Evolutionary conservation across 2,113 vertebrate species (phyloP).

Genomic region (Myrmecophaga tridactyla): DNA sequence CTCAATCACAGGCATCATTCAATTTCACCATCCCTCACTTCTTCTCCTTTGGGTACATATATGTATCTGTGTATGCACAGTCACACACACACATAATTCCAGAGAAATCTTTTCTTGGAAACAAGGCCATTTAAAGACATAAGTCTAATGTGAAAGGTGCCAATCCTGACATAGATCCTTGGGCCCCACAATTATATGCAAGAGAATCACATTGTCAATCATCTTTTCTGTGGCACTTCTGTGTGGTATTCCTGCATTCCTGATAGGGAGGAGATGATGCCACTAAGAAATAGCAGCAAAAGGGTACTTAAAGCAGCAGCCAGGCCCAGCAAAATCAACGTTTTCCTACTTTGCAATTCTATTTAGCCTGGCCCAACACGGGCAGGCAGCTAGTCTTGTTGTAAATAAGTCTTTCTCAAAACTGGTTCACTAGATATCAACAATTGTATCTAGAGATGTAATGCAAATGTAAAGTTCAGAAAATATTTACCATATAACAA

Average conservation of each 20-base stretch:
- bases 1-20: neutral
- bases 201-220: too few species aligned
- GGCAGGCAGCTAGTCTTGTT: neutral
- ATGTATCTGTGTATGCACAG: too few species aligned
- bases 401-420: neutral
- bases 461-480: neutral
- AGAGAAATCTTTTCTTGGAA: neutral
- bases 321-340: neutral
- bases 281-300: neutral
- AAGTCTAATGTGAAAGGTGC: neutral
- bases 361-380: neutral
- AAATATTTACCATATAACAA: neutral
- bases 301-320: neutral
- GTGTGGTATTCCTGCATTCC: neutral
- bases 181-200: neutral
- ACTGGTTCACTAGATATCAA: neutral
- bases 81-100: neutral
- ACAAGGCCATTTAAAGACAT: neutral
- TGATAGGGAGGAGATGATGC: neutral
- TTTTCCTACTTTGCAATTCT: neutral
- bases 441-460: neutral
- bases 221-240: neutral
- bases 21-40: neutral
- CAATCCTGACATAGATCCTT: neutral
- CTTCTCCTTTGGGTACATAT: neutral